Evolutionary conservation across 64 coral and sea anemone species (phyloP).

Genomic region (Montipora cactus): DNA sequence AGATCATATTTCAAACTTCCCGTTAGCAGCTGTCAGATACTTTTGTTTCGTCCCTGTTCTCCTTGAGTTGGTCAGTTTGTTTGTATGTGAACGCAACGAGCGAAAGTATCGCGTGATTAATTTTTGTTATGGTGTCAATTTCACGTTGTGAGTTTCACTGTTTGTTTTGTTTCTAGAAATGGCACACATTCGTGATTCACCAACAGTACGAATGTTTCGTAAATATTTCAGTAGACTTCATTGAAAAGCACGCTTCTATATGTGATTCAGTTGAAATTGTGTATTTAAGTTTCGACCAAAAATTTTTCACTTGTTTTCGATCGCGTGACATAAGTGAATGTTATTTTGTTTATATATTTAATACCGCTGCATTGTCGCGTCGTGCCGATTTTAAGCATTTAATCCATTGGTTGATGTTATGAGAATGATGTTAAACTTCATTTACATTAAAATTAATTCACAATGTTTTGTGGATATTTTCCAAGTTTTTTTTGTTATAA

Average conservation of each 20-base stretch:
- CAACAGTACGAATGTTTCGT: not conserved
- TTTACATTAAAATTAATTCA: not conserved
- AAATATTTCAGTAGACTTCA: not conserved
- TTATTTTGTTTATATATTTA: not conserved
- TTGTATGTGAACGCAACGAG: not conserved
- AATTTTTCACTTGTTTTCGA: not conserved
- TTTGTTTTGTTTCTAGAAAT: not conserved
- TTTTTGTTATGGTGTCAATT: slow-evolving; percentile 29
- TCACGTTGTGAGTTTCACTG: not conserved
- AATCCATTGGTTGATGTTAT: not conserved
- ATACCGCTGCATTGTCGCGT: not conserved
- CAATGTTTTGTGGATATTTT: not conserved
- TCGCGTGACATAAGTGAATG: not conserved
- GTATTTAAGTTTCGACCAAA: too few relatives aligned
- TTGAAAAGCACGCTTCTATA: not conserved
- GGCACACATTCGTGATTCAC: not conserved
- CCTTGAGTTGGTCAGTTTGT: not conserved
- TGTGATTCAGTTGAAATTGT: not conserved
- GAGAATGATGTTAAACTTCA: not conserved
- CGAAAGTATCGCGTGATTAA: not conserved
- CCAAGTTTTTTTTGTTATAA: too few relatives aligned
- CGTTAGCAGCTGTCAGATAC: not conserved
- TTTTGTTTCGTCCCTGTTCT: not conserved
- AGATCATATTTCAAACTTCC: not conserved
- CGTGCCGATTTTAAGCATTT: not conserved